phyloP scores from a whole-genome alignment of 2,113 vertebrate species.

The Myxocyprinus asiaticus region DNA sequence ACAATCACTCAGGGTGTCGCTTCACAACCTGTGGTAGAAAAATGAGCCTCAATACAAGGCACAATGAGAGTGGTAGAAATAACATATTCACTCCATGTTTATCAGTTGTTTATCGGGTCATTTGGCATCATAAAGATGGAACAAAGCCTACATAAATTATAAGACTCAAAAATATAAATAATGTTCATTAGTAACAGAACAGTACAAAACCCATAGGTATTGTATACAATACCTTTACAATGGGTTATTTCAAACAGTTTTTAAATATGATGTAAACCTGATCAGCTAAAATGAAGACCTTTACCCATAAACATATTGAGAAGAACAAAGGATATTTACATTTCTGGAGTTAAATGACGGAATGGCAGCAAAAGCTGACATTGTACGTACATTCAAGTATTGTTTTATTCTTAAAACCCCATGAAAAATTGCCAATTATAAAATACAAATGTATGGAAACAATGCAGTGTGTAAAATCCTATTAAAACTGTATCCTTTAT shows the following conservation, averaged over 20 bases:
- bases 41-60: slow-evolving; percentile 53
- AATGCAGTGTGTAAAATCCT: slow-evolving; percentile 8
- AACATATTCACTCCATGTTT: slow-evolving; percentile 10
- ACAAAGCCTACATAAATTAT: slow-evolving; percentile 24
- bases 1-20: slow-evolving; percentile 31
- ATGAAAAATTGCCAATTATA: slow-evolving; percentile 26
- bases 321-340: slow-evolving; percentile 32
- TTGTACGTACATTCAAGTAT: slow-evolving; percentile 40
- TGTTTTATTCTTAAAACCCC: not conserved
- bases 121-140: slow-evolving; percentile 45
- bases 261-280: slow-evolving; percentile 31
- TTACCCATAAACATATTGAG: not conserved
- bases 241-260: not conserved
- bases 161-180: slow-evolving; percentile 38
- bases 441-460: slow-evolving; percentile 40
- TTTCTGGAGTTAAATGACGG: not conserved
- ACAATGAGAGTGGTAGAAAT: slow-evolving; percentile 15
- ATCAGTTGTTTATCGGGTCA: not conserved
- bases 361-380: slow-evolving; percentile 28
- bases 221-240: slow-evolving; percentile 27
- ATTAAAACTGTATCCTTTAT: not conserved
- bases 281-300: slow-evolving; percentile 5
- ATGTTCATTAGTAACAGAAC: slow-evolving; percentile 7
- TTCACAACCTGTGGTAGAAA: slow-evolving; percentile 42
- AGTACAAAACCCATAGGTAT: slow-evolving; percentile 4